These are phyloP conservation scores for Hypotaenidia okinawae DNA, from an alignment of 2,797 vertebrate species.

Conservation along the genomic window DNA sequence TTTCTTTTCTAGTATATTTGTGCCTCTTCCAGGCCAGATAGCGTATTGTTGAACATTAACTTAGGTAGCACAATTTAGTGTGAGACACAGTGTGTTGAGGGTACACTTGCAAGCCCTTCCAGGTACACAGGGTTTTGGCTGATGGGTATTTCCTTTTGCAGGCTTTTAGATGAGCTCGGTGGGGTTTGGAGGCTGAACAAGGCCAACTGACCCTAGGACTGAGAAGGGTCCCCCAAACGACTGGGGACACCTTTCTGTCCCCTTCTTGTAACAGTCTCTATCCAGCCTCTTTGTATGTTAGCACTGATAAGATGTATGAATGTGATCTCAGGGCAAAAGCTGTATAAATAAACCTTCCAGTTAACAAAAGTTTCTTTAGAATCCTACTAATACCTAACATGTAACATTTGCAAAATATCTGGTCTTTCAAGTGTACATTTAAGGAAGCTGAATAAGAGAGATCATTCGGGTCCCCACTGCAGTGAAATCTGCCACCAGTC, in stretches of 20 bases:
- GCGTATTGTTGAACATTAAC: background rate
- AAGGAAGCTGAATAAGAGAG: background rate
- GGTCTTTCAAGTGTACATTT: background rate
- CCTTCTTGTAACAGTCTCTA: background rate
- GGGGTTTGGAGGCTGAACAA: background rate
- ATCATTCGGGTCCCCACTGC: background rate
- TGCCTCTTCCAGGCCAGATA: background rate
- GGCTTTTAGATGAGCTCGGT: background rate
- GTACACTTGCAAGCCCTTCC: background rate
- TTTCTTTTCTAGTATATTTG: background rate
- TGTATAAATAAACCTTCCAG: background rate
- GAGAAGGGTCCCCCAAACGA: background rate
- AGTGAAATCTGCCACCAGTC: background rate
- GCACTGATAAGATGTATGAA: background rate
- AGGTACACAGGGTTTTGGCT: background rate
- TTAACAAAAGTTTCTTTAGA: background rate
- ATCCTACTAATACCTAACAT: background rate
- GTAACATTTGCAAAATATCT: background rate
- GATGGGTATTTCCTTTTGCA: background rate
- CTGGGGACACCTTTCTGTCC: background rate
- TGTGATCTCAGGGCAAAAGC: background rate
- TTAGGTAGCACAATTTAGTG: background rate
- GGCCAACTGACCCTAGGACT: background rate
- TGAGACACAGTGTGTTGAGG: background rate
- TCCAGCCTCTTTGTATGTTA: background rate